phyloP scores from a whole-genome alignment of 2,113 vertebrate species.

The Clarias gariepinus region DNA sequence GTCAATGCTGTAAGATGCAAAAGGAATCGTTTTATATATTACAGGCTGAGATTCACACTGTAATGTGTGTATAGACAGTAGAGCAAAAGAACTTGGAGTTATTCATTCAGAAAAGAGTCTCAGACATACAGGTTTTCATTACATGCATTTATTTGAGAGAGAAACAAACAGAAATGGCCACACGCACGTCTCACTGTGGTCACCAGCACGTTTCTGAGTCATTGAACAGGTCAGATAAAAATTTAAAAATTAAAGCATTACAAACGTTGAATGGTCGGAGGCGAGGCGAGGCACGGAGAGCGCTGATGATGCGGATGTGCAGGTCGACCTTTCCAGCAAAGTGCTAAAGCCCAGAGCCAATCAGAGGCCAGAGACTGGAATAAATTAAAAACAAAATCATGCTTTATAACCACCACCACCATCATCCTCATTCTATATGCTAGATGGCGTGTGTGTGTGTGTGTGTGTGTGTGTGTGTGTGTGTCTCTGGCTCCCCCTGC shows the following conservation, averaged over 20 bases:
- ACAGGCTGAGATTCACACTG: background rate
- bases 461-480: conserved; percentile 19
- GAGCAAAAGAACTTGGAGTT: background rate
- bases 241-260: conserved; percentile 78
- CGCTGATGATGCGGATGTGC: conserved; percentile 24
- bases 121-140: conserved; percentile 54
- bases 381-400: conserved; percentile 1
- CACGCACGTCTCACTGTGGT: conserved; percentile 77
- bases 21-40: background rate
- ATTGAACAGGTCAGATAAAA: conserved; percentile 76
- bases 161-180: conserved; percentile 68
- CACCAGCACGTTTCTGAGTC: conserved; percentile 77
- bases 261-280: conserved; percentile 63
- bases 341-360: conserved; percentile 4
- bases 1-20: background rate
- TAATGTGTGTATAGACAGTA: background rate
- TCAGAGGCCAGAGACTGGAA: conserved; percentile 4
- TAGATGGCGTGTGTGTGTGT: background rate
- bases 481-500: conserved; percentile 50
- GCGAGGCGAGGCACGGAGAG: conserved; percentile 48
- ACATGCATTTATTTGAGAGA: conserved; percentile 80
- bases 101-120: background rate
- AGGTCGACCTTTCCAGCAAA: conserved; percentile 37
- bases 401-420: background rate
- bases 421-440: background rate